phyloP scores from a whole-genome alignment of 2,113 vertebrate species.

The Pipa parva region DNA sequence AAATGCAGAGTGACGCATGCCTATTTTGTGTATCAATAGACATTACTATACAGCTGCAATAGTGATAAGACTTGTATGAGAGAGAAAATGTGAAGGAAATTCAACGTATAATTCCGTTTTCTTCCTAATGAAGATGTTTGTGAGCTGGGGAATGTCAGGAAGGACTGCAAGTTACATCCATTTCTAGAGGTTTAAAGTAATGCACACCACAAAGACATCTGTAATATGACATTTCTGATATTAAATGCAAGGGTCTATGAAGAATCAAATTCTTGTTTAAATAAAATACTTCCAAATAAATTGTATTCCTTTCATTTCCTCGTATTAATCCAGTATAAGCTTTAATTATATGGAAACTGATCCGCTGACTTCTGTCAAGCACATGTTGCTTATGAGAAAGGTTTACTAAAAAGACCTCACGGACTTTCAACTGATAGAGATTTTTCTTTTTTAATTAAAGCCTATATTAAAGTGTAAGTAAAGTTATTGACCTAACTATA shows the following conservation, averaged over 20 bases:
- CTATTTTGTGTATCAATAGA: constrained; percentile 25
- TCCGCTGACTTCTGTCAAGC: too few species aligned
- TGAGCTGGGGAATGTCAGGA: constrained; percentile 51
- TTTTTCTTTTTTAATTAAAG: too few species aligned
- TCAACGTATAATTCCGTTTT: constrained; percentile 46
- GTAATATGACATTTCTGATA: constrained; percentile 61
- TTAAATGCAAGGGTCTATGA: constrained; percentile 58
- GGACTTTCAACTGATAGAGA: too few species aligned
- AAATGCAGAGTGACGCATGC: constrained; percentile 39
- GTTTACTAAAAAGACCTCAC: too few species aligned
- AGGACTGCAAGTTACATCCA: constrained; percentile 55
- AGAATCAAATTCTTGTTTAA: constrained; percentile 57
- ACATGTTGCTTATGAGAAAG: too few species aligned
- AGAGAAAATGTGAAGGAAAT: constrained; percentile 29
- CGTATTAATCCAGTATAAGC: too few species aligned
- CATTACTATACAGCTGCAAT: constrained; percentile 29
- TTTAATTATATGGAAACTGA: too few species aligned
- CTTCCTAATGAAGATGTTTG: constrained; percentile 45
- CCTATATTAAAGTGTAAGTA: too few species aligned
- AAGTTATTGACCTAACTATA: too few species aligned
- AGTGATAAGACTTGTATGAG: constrained; percentile 45
- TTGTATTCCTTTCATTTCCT: constrained; percentile 41
- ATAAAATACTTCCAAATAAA: constrained; percentile 46
- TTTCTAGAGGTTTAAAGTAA: constrained; percentile 53
- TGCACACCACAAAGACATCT: constrained; percentile 53